Evolutionary conservation across 2,888 invertebrate species (phyloP).

Genomic region (Harpalus rubripes): DNA sequence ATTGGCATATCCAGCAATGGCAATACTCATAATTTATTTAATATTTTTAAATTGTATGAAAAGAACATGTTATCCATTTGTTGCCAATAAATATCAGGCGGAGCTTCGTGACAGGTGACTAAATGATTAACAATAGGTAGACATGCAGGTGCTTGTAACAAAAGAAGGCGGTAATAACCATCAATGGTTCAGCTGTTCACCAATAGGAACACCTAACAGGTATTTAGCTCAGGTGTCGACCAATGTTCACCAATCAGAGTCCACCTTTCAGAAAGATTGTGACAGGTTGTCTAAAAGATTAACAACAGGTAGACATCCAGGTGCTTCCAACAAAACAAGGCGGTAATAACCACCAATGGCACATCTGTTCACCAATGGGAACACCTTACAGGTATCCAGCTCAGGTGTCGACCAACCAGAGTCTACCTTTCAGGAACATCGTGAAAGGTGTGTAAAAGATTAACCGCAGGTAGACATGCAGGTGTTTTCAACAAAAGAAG

Average conservation of each 20-base stretch:
- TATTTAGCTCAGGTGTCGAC: too few species aligned
- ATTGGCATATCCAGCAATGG: too few species aligned
- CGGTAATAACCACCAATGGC: conserved; percentile 1
- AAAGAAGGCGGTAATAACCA: too few species aligned
- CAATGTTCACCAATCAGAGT: too few species aligned
- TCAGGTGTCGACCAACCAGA: background rate
- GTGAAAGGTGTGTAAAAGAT: background rate
- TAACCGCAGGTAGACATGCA: background rate
- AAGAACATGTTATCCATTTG: too few species aligned
- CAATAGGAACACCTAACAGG: too few species aligned
- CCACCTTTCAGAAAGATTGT: too few species aligned
- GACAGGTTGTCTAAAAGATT: background rate
- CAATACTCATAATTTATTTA: too few species aligned
- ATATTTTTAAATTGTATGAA: too few species aligned
- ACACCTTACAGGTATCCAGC: background rate
- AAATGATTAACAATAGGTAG: too few species aligned
- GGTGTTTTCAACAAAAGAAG: background rate
- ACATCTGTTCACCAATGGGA: background rate
- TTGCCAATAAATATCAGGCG: conserved; percentile 4
- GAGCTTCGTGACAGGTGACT: conserved; percentile 26
- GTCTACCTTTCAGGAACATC: background rate
- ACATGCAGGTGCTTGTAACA: too few species aligned
- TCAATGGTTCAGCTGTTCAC: too few species aligned
- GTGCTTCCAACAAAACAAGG: background rate
- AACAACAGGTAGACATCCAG: background rate